phyloP scores from a whole-genome alignment of 1,140 invertebrate species.

The Macrosteles quadrilineatus region DNA sequence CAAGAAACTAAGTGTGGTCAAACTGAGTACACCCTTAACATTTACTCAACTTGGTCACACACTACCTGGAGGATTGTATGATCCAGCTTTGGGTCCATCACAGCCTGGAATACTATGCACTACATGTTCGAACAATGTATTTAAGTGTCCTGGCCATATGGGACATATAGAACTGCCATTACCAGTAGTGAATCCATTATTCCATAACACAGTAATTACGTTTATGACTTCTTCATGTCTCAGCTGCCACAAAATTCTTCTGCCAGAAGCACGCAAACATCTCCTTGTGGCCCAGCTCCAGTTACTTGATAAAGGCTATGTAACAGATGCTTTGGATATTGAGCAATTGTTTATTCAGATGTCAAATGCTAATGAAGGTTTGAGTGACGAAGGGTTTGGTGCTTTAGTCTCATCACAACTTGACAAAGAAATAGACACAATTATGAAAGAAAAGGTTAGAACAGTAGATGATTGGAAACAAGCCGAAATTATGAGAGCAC shows the following conservation, averaged over 20 bases:
- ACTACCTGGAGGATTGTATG: conserved; percentile 81
- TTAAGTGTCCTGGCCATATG: conserved; percentile 88
- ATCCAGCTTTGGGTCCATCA: conserved; percentile 66
- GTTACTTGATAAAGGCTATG: conserved; percentile 72
- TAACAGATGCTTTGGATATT: conserved; percentile 68
- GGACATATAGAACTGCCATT: conserved; percentile 93
- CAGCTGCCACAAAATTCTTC: conserved; percentile 68
- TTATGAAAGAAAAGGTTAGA: conserved; percentile 51
- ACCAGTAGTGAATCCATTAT: conserved; percentile 89
- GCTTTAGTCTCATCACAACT: conserved; percentile 42
- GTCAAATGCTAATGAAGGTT: not conserved
- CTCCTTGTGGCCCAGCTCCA: conserved; percentile 72
- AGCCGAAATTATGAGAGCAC: conserved; percentile 45
- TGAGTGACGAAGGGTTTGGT: conserved; percentile 21
- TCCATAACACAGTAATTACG: conserved; percentile 71
- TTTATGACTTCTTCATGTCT: conserved; percentile 71
- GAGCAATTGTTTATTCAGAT: conserved; percentile 47
- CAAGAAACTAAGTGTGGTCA: conserved; percentile 80
- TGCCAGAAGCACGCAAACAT: conserved; percentile 61
- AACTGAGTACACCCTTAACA: conserved; percentile 78
- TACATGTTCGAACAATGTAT: conserved; percentile 74
- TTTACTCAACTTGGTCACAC: conserved; percentile 88
- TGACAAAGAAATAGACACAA: conserved; percentile 38
- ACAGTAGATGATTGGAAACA: conserved; percentile 50
- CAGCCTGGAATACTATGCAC: conserved; percentile 64